phyloP scores from a whole-genome alignment of 2,113 vertebrate genomes.

The Callionymus lyra region DNA sequence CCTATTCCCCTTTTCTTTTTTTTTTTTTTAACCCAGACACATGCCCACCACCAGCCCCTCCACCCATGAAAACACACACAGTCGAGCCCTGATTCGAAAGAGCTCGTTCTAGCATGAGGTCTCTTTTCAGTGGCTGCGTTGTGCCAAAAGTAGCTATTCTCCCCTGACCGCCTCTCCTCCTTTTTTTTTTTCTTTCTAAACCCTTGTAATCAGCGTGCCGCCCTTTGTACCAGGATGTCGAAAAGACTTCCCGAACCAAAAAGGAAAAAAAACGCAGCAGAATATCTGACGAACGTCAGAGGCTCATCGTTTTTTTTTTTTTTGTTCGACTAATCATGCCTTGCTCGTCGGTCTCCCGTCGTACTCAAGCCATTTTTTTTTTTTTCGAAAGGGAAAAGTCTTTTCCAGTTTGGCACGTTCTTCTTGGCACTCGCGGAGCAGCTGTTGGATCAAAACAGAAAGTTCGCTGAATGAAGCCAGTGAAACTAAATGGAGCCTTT shows the following conservation, averaged over 20 bases:
- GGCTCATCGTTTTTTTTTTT: too few relatives aligned
- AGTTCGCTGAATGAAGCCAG: slow-evolving; percentile 28
- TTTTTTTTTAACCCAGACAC: slow-evolving; percentile 16
- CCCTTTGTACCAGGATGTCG: slow-evolving; percentile 59
- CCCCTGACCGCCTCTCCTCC: slow-evolving; percentile 56
- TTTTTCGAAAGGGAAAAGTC: slow-evolving; percentile 60
- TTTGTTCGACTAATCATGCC: slow-evolving; percentile 61
- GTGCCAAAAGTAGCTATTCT: slow-evolving; percentile 65
- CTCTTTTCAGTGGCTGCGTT: slow-evolving; percentile 62
- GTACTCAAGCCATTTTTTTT: slow-evolving; percentile 52
- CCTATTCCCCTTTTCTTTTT: slow-evolving; percentile 21
- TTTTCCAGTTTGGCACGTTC: slow-evolving; percentile 54
- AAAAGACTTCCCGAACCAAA: slow-evolving; percentile 48
- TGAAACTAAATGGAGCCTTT: slow-evolving; percentile 46
- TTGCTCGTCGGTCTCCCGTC: slow-evolving; percentile 43
- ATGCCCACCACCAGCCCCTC: too few relatives aligned
- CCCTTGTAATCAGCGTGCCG: slow-evolving; percentile 61
- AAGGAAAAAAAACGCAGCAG: slow-evolving; percentile 51
- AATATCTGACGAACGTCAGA: slow-evolving; percentile 50
- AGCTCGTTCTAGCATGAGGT: slow-evolving; percentile 63
- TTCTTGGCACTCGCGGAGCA: slow-evolving; percentile 58
- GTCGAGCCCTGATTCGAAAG: slow-evolving; percentile 53
- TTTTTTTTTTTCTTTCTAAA: slow-evolving; percentile 58
- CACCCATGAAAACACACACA: slow-evolving; percentile 30
- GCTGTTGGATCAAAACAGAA: slow-evolving; percentile 64